These are phyloP conservation scores for Oligia fasciuncula DNA, from an alignment of 2,888 invertebrate species.

Conservation along the genomic window DNA sequence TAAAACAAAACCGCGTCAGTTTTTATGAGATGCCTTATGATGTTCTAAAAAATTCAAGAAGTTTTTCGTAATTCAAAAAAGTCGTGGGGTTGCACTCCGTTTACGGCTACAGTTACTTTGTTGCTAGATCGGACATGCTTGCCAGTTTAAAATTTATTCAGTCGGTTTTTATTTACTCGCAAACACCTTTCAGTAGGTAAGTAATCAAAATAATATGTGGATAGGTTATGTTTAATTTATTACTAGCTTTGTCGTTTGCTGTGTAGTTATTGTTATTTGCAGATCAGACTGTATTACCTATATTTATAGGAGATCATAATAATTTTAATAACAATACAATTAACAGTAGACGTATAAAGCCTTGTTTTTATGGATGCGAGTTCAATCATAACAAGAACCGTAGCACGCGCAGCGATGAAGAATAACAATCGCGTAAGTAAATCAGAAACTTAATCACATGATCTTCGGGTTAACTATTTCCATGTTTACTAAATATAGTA, in stretches of 20 bases:
- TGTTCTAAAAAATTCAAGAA: slow-evolving; percentile 77
- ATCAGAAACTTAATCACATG: slow-evolving; percentile 29
- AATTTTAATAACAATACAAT: slow-evolving; percentile 16
- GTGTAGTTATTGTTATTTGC: slow-evolving; percentile 20
- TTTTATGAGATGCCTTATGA: slow-evolving; percentile 83
- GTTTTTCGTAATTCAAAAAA: slow-evolving; percentile 80
- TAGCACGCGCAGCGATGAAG: slow-evolving; percentile 2
- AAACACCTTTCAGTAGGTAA: slow-evolving; percentile 59
- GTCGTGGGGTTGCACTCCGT: slow-evolving; percentile 73
- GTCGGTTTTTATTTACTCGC: slow-evolving; percentile 52
- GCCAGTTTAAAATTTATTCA: slow-evolving; percentile 42
- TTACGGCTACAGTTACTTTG: slow-evolving; percentile 47
- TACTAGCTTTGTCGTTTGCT: slow-evolving; percentile 39
- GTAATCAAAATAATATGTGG: slow-evolving; percentile 58
- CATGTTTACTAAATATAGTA: slow-evolving; percentile 17
- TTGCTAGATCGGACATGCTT: slow-evolving; percentile 63
- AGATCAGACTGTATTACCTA: neutral
- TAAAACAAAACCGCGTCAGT: slow-evolving; percentile 81
- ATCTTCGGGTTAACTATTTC: slow-evolving; percentile 6
- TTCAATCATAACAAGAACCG: slow-evolving; percentile 30
- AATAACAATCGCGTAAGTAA: slow-evolving; percentile 27
- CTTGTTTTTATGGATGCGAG: slow-evolving; percentile 4
- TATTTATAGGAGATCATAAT: slow-evolving; percentile 17
- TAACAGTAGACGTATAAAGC: slow-evolving; percentile 2
- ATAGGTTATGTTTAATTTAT: slow-evolving; percentile 48